These are phyloP conservation scores for Montipora sp. DNA, from an alignment of 64 coral and sea anemone species.

Conservation along the genomic window DNA sequence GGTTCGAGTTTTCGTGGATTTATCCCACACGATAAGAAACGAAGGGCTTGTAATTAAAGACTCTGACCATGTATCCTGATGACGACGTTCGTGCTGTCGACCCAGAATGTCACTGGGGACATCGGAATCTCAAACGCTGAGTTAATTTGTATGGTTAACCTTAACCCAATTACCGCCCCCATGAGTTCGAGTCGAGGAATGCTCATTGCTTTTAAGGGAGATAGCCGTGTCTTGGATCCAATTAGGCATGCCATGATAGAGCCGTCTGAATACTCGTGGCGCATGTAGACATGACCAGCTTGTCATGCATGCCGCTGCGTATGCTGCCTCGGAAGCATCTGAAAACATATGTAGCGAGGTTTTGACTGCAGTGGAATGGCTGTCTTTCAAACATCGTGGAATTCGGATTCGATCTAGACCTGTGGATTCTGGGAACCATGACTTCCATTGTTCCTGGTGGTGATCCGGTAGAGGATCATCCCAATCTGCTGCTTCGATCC, in stretches of 20 bases:
- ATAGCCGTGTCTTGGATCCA: conserved; percentile 51
- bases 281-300: not conserved
- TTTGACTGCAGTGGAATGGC: not conserved
- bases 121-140: conserved; percentile 10
- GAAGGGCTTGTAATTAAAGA: conserved; percentile 51
- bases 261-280: conserved; percentile 31
- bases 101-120: conserved; percentile 29
- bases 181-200: conserved; percentile 72
- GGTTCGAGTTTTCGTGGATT: conserved; percentile 20
- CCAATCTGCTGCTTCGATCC: conserved; percentile 46
- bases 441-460: not conserved
- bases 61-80: conserved; percentile 57
- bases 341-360: conserved; percentile 33
- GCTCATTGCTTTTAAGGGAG: conserved; percentile 45
- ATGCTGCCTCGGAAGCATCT: conserved; percentile 60
- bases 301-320: conserved; percentile 6
- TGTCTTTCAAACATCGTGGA: conserved; percentile 11
- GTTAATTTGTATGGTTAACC: conserved; percentile 27
- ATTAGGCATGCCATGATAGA: not conserved
- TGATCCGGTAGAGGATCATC: not conserved
- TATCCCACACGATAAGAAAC: conserved; percentile 40
- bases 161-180: conserved; percentile 54
- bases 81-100: conserved; percentile 55
- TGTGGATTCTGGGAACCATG: conserved; percentile 18
- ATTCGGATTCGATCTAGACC: conserved; percentile 14